Evolutionary conservation across 2,888 invertebrate genomes (phyloP).

Genomic region (Philonicus albiceps): DNA sequence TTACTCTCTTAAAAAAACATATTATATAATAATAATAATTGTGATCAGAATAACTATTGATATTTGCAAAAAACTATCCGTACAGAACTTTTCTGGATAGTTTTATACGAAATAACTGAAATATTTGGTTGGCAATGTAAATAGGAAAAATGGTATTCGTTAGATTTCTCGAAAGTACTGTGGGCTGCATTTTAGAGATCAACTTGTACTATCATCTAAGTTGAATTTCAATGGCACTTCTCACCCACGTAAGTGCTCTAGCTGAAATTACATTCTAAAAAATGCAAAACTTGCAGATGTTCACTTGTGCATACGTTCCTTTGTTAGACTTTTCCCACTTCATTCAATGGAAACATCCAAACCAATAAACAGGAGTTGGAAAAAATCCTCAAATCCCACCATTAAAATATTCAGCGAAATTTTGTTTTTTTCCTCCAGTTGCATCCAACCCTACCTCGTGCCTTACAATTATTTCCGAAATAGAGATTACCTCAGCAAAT

Average conservation of each 20-base stretch:
- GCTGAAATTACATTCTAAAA: background rate
- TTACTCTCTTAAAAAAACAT: too few species aligned
- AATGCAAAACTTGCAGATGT: background rate
- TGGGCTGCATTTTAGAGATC: background rate
- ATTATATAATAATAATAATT: too few species aligned
- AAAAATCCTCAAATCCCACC: background rate
- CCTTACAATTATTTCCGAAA: background rate
- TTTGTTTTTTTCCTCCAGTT: background rate
- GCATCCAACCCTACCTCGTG: background rate
- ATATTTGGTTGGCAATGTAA: background rate
- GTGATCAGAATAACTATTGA: too few species aligned
- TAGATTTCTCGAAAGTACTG: background rate
- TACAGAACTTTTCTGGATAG: too few species aligned
- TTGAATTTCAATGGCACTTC: background rate
- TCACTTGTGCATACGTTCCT: background rate
- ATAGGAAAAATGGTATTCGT: background rate
- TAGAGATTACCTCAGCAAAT: background rate
- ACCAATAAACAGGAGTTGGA: background rate
- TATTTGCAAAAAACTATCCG: too few species aligned
- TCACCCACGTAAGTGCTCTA: background rate
- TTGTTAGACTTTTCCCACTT: background rate
- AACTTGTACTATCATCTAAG: background rate
- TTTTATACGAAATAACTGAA: background rate
- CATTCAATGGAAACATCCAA: background rate
- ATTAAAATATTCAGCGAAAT: background rate